These are phyloP conservation scores for Probosciger aterrimus DNA, from an alignment of 2,113 vertebrate species.

Conservation along the genomic window DNA sequence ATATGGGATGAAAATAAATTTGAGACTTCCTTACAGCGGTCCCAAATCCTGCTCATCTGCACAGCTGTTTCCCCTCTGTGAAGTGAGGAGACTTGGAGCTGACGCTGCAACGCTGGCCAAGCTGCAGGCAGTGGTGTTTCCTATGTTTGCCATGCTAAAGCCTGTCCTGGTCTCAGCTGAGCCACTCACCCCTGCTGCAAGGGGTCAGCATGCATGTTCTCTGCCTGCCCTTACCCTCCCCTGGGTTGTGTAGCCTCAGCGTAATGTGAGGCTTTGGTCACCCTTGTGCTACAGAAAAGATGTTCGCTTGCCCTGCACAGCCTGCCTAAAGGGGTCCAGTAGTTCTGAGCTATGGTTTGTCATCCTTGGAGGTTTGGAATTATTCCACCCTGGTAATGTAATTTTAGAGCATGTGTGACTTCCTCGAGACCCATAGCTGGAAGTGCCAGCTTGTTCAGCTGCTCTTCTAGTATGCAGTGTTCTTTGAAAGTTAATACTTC, in stretches of 20 bases:
- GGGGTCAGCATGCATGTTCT: neutral
- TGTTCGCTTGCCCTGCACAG: neutral
- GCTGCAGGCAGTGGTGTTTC: neutral
- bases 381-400: neutral
- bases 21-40: neutral
- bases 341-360: neutral
- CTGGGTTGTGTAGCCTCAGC: neutral
- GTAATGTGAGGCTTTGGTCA: neutral
- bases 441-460: neutral
- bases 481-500: neutral
- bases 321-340: neutral
- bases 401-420: neutral
- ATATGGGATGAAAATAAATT: neutral
- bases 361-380: neutral
- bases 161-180: neutral
- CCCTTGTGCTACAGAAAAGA: neutral
- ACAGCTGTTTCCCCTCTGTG: neutral
- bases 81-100: neutral
- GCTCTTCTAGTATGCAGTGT: neutral
- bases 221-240: neutral
- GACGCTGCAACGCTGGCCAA: rapidly evolving
- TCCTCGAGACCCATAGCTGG: neutral
- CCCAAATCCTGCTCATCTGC: neutral
- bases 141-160: neutral
- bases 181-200: neutral